These are phyloP conservation scores for Alexandromys fortis DNA, from an alignment of 2,113 vertebrate species.

Conservation along the genomic window DNA sequence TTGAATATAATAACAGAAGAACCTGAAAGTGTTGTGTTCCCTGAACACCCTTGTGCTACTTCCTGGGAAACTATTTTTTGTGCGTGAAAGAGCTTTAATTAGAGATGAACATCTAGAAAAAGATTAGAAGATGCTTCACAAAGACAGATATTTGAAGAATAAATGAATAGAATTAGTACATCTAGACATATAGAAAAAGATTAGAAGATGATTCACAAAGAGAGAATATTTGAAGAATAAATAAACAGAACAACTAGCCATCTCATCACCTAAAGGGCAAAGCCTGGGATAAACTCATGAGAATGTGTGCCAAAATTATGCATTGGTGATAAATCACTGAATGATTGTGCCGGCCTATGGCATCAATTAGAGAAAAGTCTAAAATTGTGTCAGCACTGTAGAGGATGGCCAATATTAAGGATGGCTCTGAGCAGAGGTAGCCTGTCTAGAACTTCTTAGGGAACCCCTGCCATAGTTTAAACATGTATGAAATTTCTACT, in stretches of 20 bases:
- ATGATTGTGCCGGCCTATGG: accelerated
- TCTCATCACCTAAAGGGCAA: background rate
- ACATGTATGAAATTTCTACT: background rate
- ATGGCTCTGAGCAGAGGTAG: background rate
- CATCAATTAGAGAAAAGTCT: background rate
- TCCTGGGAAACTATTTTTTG: background rate
- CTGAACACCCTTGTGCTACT: background rate
- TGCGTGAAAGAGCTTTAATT: background rate
- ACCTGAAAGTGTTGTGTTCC: background rate
- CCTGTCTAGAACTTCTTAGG: background rate
- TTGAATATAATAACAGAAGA: background rate
- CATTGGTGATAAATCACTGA: background rate
- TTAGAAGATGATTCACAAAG: background rate
- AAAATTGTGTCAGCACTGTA: background rate
- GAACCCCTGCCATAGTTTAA: background rate
- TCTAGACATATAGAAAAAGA: background rate
- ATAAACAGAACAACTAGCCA: background rate
- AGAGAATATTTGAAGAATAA: background rate
- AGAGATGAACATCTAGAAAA: background rate
- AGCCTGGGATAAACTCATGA: background rate
- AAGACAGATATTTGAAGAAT: background rate
- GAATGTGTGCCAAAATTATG: background rate
- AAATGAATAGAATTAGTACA: background rate
- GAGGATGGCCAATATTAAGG: background rate
- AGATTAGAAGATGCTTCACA: background rate